Base-by-base conservation (phyloP, 2,888 invertebrate genomes). In the Crossocerus cetratus region DNA sequence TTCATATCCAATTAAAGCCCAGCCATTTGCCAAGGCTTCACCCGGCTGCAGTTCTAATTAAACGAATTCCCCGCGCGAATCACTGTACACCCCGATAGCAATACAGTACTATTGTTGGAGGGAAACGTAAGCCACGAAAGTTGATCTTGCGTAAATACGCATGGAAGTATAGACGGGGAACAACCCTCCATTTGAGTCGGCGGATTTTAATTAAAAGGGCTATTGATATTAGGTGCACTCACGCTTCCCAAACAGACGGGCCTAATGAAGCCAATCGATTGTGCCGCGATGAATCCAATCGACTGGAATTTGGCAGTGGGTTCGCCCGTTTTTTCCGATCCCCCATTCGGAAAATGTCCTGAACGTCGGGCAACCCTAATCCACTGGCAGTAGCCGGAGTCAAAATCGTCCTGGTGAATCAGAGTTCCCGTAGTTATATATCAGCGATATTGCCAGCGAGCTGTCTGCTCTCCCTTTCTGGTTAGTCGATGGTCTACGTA, bases 1-100 rank as follows among this genome's bases (percentile, higher is more conserved):
- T 80, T 80, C 72, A 80, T 75, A 78, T 73, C 76, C 80, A 80
- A 80, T 80, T 80, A 80, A 78, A 80, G 78, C 65, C 76, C 71
- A 65, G 55, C 43, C 65, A 60, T 70, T 73, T 73, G 75, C 75
- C 78, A 71, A 80, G 73, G 68, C 69, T 69, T 70, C 76, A 72
- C 72, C 80, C 64, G 69, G 60, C 75, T 59, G 58, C 60, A 56
- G 58, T 69, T 53, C 65, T 45, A 63, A 62, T 67, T 68, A 70
- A 77, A 80, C 63, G 70, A 67, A 76, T 57, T 61, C 32, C 60
- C 11, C 20, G 32, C 14, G 2, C 22, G 23, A 13, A 53, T 45
- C 44, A 68, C 73, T 62, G 70, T 68, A 57, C 43, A 58, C 65
- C 60, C 57, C 59, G 64, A 45, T 44, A 57, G 65, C 67, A 71